These are phyloP conservation scores for Teleogryllus oceanicus DNA, from an alignment of 2,888 invertebrate species.

Conservation along the genomic window DNA sequence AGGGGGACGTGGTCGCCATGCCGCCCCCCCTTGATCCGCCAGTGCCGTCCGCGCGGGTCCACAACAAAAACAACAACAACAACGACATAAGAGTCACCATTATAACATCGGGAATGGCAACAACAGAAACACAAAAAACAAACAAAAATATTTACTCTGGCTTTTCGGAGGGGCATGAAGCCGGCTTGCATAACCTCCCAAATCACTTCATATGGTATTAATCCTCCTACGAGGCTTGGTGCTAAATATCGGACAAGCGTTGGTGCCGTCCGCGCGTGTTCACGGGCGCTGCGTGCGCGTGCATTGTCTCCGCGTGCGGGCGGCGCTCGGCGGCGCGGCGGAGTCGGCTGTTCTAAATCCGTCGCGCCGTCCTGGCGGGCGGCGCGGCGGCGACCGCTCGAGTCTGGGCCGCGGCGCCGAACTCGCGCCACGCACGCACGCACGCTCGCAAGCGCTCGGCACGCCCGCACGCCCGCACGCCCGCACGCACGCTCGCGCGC, in stretches of 20 bases:
- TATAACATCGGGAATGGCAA: no score
- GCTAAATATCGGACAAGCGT: no score
- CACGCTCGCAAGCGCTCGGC: background rate
- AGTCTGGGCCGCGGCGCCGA: background rate
- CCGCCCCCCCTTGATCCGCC: background rate
- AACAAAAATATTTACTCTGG: no score
- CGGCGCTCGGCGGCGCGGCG: background rate
- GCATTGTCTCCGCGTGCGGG: background rate
- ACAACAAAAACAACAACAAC: background rate
- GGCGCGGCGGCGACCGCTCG: background rate
- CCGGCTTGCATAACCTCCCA: no score
- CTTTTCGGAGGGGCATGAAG: no score
- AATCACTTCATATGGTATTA: no score
- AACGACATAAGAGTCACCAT: no score
- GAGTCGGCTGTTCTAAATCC: conserved; percentile 1
- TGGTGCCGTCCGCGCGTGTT: background rate
- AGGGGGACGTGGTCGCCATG: no score
- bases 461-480: no score
- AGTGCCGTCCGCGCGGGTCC: background rate
- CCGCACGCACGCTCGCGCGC: background rate
- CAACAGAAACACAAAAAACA: background rate
- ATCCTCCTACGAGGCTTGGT: no score
- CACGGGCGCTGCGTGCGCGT: background rate
- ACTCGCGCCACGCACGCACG: background rate
- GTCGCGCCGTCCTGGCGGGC: background rate